Percentiles rank a stretch among this genome's conserved stretches.
Conservation (phyloP, 2,888 invertebrate genomes). For the Zele albiditarsus region DNA sequence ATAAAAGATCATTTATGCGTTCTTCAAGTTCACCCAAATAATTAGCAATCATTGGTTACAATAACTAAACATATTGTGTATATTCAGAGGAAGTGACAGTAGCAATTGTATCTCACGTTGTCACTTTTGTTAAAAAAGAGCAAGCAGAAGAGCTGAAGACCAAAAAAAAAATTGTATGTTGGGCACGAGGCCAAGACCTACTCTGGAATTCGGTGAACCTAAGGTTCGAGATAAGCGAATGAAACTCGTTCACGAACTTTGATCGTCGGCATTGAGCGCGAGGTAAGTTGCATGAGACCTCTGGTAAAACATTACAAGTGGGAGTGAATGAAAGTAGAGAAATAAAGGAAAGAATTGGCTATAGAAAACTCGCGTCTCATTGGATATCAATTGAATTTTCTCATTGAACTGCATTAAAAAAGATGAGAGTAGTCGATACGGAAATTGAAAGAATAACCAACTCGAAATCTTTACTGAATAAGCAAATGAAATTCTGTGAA, state of each 20-base stretch:
- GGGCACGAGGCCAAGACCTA: conserved; percentile 7
- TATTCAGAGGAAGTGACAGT: neutral
- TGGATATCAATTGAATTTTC: neutral
- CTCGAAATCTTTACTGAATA: neutral
- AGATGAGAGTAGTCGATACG: neutral
- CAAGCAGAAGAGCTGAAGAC: neutral
- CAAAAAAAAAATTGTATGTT: neutral
- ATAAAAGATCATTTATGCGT: neutral
- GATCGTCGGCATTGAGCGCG: neutral
- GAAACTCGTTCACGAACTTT: conserved; percentile 19
- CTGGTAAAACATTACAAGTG: neutral
- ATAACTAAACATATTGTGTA: neutral
- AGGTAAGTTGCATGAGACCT: conserved; percentile 7
- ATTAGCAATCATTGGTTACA: neutral
- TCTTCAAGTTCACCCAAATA: neutral
- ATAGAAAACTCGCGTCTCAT: neutral
- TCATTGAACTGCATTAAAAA: neutral
- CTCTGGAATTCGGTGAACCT: conserved; percentile 35
- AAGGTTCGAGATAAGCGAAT: conserved; percentile 29
- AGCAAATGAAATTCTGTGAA: neutral
- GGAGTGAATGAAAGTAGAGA: conserved; percentile 4
- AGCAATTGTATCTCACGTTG: neutral
- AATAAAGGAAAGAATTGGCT: neutral
- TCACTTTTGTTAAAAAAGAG: neutral
- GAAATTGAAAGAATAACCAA: conserved; percentile 14